A percentile compares a stretch with the other conserved stretches of the same genome.
These are phyloP conservation scores for Hassar affinis DNA, from an alignment of 2,113 vertebrate genomes.

Conservation along the genomic window DNA sequence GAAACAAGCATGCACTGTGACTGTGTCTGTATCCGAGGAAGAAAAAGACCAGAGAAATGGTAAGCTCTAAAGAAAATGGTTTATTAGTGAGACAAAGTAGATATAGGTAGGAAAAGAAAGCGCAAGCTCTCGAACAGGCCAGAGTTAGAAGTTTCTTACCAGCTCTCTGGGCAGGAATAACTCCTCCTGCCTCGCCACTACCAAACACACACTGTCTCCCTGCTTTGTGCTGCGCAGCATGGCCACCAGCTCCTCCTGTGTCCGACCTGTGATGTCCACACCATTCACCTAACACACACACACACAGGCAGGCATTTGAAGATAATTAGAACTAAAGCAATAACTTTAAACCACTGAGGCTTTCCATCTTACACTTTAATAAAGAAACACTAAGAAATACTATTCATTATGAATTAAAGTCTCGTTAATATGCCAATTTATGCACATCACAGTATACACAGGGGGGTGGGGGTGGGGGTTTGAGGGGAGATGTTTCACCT, in stretches of 20 bases:
- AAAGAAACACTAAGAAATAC: background rate
- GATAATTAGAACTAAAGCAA: background rate
- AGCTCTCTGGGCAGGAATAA: constrained; percentile 90
- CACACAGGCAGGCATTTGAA: constrained; percentile 7
- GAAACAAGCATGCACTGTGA: background rate
- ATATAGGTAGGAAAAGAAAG: background rate
- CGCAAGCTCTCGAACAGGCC: background rate
- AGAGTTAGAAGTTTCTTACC: constrained; percentile 75
- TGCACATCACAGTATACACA: background rate
- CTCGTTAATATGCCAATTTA: background rate
- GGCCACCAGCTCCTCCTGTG: constrained; percentile 91
- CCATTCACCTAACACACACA: constrained; percentile 83
- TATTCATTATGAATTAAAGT: background rate
- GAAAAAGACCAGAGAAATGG: constrained; percentile 14
- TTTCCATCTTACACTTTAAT: background rate
- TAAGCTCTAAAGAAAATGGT: constrained; percentile 19
- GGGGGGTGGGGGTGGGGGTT: too few relatives aligned
- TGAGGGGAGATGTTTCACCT: constrained; percentile 73
- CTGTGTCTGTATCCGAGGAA: background rate
- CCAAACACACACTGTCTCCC: constrained; percentile 83
- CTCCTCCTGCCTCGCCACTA: constrained; percentile 88
- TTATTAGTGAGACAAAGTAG: constrained; percentile 46
- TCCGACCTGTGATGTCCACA: constrained; percentile 82
- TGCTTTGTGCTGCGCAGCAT: constrained; percentile 93
- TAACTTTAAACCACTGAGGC: background rate